phyloP scores from a whole-genome alignment of 2,888 invertebrate genomes.

The Trimorus sp. region DNA sequence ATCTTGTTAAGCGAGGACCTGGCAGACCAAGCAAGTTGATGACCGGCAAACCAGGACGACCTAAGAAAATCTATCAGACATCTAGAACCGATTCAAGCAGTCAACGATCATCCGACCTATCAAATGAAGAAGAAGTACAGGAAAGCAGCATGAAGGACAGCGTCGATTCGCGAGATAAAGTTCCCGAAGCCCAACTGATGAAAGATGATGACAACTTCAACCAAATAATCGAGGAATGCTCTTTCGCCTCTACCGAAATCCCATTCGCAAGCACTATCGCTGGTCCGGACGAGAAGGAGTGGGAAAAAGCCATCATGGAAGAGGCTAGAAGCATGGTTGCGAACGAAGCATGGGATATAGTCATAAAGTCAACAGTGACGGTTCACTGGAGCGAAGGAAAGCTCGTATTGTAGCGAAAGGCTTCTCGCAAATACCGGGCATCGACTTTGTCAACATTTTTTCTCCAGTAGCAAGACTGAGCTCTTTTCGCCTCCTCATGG shows the following conservation, averaged over 20 bases:
- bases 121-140: background rate
- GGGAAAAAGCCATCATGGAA: conserved; percentile 21
- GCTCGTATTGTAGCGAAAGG: conserved; percentile 63
- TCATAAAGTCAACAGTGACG: conserved; percentile 7
- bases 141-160: background rate
- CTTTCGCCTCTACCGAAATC: conserved; percentile 5
- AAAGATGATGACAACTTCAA: conserved; percentile 2
- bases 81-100: background rate
- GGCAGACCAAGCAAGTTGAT: background rate
- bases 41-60: conserved; percentile 3
- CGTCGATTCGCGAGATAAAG: background rate
- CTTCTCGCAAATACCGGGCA: conserved; percentile 56
- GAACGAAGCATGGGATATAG: conserved; percentile 53
- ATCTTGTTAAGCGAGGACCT: background rate
- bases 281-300: conserved; percentile 3
- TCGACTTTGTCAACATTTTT: conserved; percentile 54
- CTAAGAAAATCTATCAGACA: background rate
- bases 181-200: background rate
- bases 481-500: conserved; percentile 52
- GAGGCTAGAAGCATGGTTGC: conserved; percentile 22
- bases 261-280: conserved; percentile 4
- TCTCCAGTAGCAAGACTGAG: conserved; percentile 31
- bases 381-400: conserved; percentile 49
- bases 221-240: background rate
- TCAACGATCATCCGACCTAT: background rate